phyloP scores from a whole-genome alignment of 1,140 invertebrate species.

The Temnothorax longispinosus region DNA sequence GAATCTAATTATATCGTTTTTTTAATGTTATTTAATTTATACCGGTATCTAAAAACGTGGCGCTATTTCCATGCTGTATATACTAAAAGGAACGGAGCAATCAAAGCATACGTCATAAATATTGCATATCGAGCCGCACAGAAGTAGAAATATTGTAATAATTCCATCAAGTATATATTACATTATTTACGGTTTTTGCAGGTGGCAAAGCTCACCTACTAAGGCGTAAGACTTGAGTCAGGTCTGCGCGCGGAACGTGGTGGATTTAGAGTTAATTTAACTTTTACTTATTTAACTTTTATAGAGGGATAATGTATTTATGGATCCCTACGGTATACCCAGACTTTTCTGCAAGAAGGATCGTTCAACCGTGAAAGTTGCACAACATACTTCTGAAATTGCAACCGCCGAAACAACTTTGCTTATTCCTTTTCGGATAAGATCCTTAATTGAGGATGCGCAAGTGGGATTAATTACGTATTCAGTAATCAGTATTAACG shows the following conservation, averaged over 20 bases:
- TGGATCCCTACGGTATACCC: constrained; percentile 31
- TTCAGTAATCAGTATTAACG: background rate
- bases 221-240: constrained; percentile 54
- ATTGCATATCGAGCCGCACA: background rate
- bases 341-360: constrained; percentile 38
- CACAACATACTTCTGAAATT: constrained; percentile 46
- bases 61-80: background rate
- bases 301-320: constrained; percentile 65
- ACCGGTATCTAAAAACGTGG: constrained; percentile 13
- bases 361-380: constrained; percentile 51
- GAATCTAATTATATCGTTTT: constrained; percentile 3
- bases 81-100: background rate
- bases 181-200: constrained; percentile 43
- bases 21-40: constrained; percentile 7
- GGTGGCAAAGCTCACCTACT: background rate
- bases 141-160: background rate
- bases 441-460: background rate
- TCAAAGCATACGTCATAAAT: background rate
- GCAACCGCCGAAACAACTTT: constrained; percentile 37
- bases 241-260: constrained; percentile 19
- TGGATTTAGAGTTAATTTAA: constrained; percentile 70
- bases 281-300: constrained; percentile 71
- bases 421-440: constrained; percentile 15
- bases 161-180: background rate
- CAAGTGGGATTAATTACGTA: background rate